phyloP scores from a whole-genome alignment of 2,797 vertebrate species.

The Notolabrus celidotus region DNA sequence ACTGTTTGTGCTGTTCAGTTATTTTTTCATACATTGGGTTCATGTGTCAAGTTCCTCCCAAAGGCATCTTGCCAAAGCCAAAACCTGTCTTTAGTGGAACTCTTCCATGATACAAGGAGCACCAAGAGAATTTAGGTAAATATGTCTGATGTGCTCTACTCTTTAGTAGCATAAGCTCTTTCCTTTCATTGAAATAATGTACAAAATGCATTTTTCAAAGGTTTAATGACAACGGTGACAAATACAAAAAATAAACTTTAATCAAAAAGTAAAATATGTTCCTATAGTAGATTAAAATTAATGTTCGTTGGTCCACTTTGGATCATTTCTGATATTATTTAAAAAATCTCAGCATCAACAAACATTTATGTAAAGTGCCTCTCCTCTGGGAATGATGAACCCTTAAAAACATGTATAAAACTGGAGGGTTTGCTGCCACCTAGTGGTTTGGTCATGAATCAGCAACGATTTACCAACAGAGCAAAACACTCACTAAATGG shows the following conservation, averaged over 20 bases:
- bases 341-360: neutral
- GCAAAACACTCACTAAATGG: neutral
- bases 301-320: neutral
- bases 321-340: neutral
- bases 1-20: no score
- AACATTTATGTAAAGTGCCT: conserved; percentile 2
- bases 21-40: no score
- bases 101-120: no score
- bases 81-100: no score
- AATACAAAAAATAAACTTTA: conserved; percentile 17
- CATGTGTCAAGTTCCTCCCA: no score
- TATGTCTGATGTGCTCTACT: no score
- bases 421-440: conserved; percentile 54
- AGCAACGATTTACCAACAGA: neutral
- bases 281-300: neutral
- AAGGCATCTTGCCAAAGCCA: no score
- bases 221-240: conserved; percentile 25
- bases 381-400: neutral
- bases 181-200: neutral
- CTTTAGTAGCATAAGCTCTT: no score
- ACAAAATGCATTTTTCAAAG: neutral
- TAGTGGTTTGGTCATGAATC: conserved; percentile 35
- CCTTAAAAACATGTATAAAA: conserved; percentile 11
- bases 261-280: neutral
- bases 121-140: no score